phyloP scores from a whole-genome alignment of 1,140 invertebrate species.

The Diorhabda sublineata region DNA sequence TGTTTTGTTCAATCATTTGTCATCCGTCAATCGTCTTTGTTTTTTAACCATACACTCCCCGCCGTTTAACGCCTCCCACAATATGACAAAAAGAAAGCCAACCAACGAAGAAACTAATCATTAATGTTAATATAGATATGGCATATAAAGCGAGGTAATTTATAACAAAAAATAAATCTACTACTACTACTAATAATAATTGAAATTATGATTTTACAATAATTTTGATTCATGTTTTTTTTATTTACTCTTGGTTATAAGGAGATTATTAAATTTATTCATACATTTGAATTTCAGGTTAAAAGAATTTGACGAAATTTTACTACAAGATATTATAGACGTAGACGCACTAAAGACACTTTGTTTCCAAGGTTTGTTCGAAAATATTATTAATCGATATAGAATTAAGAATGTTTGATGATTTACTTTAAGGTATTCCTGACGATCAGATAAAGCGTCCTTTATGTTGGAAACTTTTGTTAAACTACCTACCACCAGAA shows the following conservation, averaged over 20 bases:
- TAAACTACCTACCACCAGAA: constrained; percentile 74
- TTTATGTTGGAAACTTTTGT: constrained; percentile 76
- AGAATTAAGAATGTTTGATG: background rate
- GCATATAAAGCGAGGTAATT: constrained; percentile 35
- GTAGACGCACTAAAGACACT: constrained; percentile 59
- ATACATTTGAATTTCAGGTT: constrained; percentile 54
- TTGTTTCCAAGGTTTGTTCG: constrained; percentile 68
- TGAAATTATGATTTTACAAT: too few species aligned
- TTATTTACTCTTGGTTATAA: too few species aligned
- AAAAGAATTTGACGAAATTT: constrained; percentile 67
- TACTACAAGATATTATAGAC: constrained; percentile 65
- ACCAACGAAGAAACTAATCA: background rate
- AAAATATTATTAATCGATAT: background rate
- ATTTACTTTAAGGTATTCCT: constrained; percentile 64
- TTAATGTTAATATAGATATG: constrained; percentile 25
- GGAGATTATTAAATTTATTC: constrained; percentile 1
- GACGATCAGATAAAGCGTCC: constrained; percentile 73
- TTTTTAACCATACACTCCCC: too few species aligned
- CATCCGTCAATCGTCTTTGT: too few species aligned
- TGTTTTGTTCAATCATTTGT: too few species aligned
- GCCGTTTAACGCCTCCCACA: background rate
- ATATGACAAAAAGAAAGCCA: background rate
- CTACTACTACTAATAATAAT: background rate
- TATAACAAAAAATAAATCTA: too few species aligned
- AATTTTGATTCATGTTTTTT: too few species aligned